phyloP scores from a whole-genome alignment of 2,888 invertebrate species.

The Drosophila recens region DNA sequence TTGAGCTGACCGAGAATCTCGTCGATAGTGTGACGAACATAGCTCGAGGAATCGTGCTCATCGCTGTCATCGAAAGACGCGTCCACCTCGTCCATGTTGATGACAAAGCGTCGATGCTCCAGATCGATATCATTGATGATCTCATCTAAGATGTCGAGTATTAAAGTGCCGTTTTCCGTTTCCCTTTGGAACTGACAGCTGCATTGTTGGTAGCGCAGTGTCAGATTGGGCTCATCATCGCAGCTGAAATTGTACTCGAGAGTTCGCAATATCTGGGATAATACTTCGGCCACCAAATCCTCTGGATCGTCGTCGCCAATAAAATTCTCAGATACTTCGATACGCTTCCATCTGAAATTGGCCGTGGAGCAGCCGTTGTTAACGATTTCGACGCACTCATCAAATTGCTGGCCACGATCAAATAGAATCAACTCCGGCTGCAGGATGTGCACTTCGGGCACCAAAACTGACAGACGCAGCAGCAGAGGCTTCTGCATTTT shows the following conservation, averaged over 20 bases:
- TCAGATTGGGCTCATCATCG: conserved; percentile 67
- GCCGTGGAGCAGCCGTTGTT: conserved; percentile 72
- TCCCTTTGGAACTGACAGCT: conserved; percentile 60
- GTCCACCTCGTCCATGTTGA: conserved; percentile 23
- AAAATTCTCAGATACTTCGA: conserved; percentile 53
- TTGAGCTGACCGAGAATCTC: conserved; percentile 64
- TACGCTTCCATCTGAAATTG: conserved; percentile 75
- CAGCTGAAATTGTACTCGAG: conserved; percentile 71
- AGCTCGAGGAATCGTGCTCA: conserved; percentile 41
- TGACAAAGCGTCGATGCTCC: conserved; percentile 56
- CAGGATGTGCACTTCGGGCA: conserved; percentile 69
- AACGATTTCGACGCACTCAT: conserved; percentile 53
- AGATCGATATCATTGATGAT: conserved; percentile 74
- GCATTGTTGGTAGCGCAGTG: conserved; percentile 66
- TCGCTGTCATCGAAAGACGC: conserved; percentile 6
- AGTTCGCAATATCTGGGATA: conserved; percentile 74
- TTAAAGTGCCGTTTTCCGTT: conserved; percentile 44
- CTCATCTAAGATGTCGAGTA: conserved; percentile 70
- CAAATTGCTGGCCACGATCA: conserved; percentile 56
- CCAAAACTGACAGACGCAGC: conserved; percentile 55
- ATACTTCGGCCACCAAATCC: conserved; percentile 65
- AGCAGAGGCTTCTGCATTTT: conserved; percentile 61
- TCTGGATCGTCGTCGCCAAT: conserved; percentile 59
- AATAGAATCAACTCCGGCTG: conserved; percentile 75
- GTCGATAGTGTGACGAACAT: conserved; percentile 55